Evolutionary conservation across 2,113 vertebrate genomes (phyloP), one percentile per base, ranked within the genome.

Genomic region (Theristicus caerulescens): DNA sequence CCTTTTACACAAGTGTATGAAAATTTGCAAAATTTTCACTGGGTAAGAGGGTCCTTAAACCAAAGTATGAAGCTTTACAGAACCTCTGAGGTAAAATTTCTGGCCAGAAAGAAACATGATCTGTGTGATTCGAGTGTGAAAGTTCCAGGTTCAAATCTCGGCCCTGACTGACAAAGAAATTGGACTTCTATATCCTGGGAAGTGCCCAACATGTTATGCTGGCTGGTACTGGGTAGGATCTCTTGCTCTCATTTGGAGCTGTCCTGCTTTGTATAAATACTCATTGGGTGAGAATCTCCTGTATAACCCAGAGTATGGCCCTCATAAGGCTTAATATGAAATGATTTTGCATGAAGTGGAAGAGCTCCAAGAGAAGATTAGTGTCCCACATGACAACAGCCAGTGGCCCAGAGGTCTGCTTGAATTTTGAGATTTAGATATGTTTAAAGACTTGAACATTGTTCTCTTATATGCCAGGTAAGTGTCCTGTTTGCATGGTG

Each of bases 221-320:
- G 77, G 42, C 69, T 81, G 65, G 46, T 74, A 1, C 46, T 70
- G 77, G 27, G 77, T 79, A 47, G 88, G 77, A 49, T 73, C 69
- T 92, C 93, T 94, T 10, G 4, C 72, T 96, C 76, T 94, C 38
- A 4, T 89, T 95, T 94, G 87, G 87, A 94, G 69, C 76, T 91
- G 47, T 74, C 16, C 55, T 82, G 72, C 69, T 58, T 29, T 4
- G 2, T 66, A 25, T 46, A 51, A 86, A 47, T 47, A 21, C 34
- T 70, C 62, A 22, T 2, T 80, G 89, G 44, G 67, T 92, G 67
- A 69, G 26, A 61, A 4, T 47, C 44, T 55, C 38, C 52, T 57
- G 21, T 52, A 0, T 82, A 38, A 66, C 42, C 57, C 52, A 44
- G 91, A 69, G 38, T 64, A 8, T 79, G 76, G 38, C 57, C 82